Evolutionary conservation across 2,888 invertebrate genomes (phyloP), one percentile per base, ranked within the genome.

Genomic region (Agrochola lota): DNA sequence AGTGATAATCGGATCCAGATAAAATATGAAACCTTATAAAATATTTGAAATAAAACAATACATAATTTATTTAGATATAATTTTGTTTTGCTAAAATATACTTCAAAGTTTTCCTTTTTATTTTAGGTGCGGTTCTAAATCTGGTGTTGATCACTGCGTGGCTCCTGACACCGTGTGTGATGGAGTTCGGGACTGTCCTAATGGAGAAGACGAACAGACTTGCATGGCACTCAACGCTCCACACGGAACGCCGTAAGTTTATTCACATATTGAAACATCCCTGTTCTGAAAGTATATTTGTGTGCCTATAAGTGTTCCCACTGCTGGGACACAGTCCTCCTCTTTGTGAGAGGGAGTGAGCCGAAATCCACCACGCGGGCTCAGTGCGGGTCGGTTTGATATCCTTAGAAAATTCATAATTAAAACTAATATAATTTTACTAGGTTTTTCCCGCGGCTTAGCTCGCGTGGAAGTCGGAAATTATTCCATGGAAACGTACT

Each of bases 141-240:
- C 88, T 0, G 88, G 72, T 23, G 89, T 88, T 46, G 94, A 97
- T 12, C 95, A 96, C 72, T 98, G 98, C 88, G 97, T 98, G 66
- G 97, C 98, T 0, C 95, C 95, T 43, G 98, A 98, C 85, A 97
- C 98, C 94, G 97, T 98, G 0, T 98, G 98, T 91, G 98, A 98
- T 90, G 98, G 97, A n/a, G 93, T 97, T 12, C 88, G 92, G 0
- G 98, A 99, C 90, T 99, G 98, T 91, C 97, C 97, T 0, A 95
- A 97, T 78, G 98, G 97, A 11, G 98, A 98, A 85, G 98, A 99
- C 89, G 98, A 98, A 91, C 91, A 91, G 12, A 93, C 94, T 9
- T 98, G 98, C 90, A 96, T 97, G 71, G 97, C 91, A 0, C 89
- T 97, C 1, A 93, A 90, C 66, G 92, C 95, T 59, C 93, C 94